Base-by-base conservation (phyloP, 2,113 vertebrate species). In the Notarius quadriscutis region DNA sequence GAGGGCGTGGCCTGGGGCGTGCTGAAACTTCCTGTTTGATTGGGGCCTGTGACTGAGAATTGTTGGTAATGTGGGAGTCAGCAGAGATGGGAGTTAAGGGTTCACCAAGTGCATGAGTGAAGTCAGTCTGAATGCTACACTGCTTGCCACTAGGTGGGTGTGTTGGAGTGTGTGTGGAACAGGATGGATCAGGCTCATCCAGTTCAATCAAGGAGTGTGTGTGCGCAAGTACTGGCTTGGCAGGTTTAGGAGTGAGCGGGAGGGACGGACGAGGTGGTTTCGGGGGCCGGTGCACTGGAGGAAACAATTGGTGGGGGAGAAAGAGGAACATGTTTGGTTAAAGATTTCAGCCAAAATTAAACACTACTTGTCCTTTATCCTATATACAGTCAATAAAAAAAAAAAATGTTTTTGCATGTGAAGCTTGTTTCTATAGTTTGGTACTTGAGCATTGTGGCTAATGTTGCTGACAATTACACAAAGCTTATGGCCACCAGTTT, bases 1-100 rank as follows among this genome's bases (percentile, higher is more conserved):
- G 97, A 82, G 98, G 98, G 80, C 94, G 98, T 89, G 97, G 97
- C 92, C 95, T 96, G 27, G 98, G 98, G 60, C 91, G 95, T 93
- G 91, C 86, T 7, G 69, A 25, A 0, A 27, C 9, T 18, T 87
- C 65, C 48, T 87, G 79, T 77, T 86, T 78, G 58, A 50, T 34
- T 14, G 50, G 60, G n/a, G 27, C 57, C 27, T 88, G 62, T 9
- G 34, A 71, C 20, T 74, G 7, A 63, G 86, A 27, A 69, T 79
- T 67, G 1, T 74, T 53, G 18, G 41, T 58, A 2, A n/a, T 58
- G 12, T 75, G 69, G 14, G 86, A 82, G 11, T 77, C 8, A 0
- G 62, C 11, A 77, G 58, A 18, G 7, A 84, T 8, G 65, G 80
- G 84, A 57, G 65, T 57, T 84, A 80, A 67, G 22, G 53, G 51